Conservation (phyloP, 2,113 vertebrate genomes). For the Equus przewalskii region DNA sequence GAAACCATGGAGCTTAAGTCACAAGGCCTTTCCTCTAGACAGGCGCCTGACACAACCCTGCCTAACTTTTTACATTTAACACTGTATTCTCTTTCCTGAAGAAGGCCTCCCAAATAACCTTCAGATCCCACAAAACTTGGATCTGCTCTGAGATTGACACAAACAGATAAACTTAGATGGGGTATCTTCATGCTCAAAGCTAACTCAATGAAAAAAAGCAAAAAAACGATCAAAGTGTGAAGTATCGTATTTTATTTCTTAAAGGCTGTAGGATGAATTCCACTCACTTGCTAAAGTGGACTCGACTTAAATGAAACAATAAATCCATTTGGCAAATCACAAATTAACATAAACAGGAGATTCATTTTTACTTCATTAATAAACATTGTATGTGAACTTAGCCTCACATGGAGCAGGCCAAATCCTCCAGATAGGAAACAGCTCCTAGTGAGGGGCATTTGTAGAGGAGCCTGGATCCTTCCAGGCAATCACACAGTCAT, state of each 20-base stretch:
- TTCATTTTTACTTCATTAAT: constrained; percentile 66
- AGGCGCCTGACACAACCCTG: not conserved
- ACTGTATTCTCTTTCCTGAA: not conserved
- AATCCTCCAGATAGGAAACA: not conserved
- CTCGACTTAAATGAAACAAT: constrained; percentile 66
- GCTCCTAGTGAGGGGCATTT: not conserved
- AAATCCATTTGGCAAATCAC: constrained; percentile 60
- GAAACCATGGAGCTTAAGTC: not conserved
- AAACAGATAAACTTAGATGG: not conserved
- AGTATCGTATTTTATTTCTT: constrained; percentile 12
- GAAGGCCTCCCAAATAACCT: not conserved
- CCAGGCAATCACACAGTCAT: not conserved
- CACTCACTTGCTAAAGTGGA: constrained; percentile 64
- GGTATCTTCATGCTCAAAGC: not conserved
- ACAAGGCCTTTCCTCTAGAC: not conserved
- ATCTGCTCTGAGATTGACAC: not conserved
- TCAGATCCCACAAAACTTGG: not conserved
- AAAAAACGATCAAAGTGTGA: constrained; percentile 24
- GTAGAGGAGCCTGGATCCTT: not conserved
- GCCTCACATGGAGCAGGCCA: not conserved
- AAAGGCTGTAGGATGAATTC: constrained; percentile 49
- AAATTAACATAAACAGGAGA: constrained; percentile 64
- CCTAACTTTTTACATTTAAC: not conserved
- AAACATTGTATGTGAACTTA: constrained; percentile 17
- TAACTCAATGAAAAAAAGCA: not conserved